These are phyloP conservation scores for Lophius americanus DNA, from an alignment of 2,797 vertebrate genomes.

Conservation along the genomic window DNA sequence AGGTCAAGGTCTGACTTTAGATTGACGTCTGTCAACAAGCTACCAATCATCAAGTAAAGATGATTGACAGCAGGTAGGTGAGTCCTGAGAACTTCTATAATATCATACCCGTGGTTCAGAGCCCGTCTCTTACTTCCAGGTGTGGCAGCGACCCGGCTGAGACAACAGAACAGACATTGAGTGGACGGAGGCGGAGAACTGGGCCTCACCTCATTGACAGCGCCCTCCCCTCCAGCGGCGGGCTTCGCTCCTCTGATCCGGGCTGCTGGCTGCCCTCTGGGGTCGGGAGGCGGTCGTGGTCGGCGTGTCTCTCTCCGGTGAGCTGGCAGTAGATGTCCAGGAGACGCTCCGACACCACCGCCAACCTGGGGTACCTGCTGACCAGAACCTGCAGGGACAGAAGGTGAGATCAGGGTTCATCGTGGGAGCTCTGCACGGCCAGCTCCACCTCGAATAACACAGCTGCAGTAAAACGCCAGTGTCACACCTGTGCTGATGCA, in stretches of 20 bases:
- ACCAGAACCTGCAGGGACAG: conserved; percentile 83
- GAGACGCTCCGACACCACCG: conserved; percentile 85
- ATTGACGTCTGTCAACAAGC: too few relatives aligned
- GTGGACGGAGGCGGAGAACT: neutral
- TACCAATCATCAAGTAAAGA: too few relatives aligned
- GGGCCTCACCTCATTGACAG: conserved; percentile 90
- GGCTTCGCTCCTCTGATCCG: conserved; percentile 72
- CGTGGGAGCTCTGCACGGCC: too few relatives aligned
- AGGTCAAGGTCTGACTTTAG: too few relatives aligned
- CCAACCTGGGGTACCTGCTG: conserved; percentile 83
- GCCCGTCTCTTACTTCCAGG: too few relatives aligned
- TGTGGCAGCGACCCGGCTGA: too few relatives aligned
- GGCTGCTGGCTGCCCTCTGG: conserved; percentile 52
- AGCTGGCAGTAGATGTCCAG: conserved; percentile 93
- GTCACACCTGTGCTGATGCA: too few relatives aligned
- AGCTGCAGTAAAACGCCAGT: too few relatives aligned
- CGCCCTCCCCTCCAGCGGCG: conserved; percentile 89
- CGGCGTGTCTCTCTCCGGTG: conserved; percentile 85
- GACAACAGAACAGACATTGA: neutral
- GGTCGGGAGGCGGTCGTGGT: conserved; percentile 31
- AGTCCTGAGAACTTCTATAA: too few relatives aligned
- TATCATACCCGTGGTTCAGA: too few relatives aligned
- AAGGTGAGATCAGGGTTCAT: neutral
- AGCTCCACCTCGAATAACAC: too few relatives aligned
- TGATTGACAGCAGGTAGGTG: too few relatives aligned